A percentile compares a stretch with the other conserved stretches of the same genome.
Conservation (phyloP, 2,888 invertebrate species). For the Hesperia comma region DNA sequence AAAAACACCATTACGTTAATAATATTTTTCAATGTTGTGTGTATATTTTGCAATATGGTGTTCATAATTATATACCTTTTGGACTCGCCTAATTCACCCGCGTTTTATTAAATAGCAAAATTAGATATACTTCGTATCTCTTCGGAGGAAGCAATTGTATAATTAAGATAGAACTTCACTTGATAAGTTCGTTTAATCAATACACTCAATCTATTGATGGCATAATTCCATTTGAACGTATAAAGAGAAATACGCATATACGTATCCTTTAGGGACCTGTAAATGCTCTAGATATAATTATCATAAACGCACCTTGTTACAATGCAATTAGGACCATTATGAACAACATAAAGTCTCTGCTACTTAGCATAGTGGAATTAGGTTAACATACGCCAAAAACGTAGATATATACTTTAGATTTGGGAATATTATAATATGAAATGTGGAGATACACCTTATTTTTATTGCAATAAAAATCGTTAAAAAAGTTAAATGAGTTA, state of each 20-base stretch:
- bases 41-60: no score
- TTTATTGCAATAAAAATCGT: no score
- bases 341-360: slow-evolving; percentile 2
- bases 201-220: background rate
- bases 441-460: background rate
- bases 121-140: no score
- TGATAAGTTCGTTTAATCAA: no score
- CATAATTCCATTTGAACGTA: background rate
- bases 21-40: no score
- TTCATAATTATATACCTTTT: no score
- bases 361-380: background rate
- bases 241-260: slow-evolving; percentile 14
- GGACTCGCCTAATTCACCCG: no score
- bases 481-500: no score
- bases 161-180: no score
- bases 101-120: background rate
- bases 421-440: background rate
- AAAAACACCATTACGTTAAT: no score
- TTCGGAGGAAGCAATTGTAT: no score
- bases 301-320: slow-evolving; percentile 30
- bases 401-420: background rate
- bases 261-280: slow-evolving; percentile 21
- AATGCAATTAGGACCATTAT: slow-evolving; percentile 30
- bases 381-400: slow-evolving; percentile 13
- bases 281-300: slow-evolving; percentile 13